These are phyloP conservation scores for Tenebrio molitor DNA, from an alignment of 1,140 invertebrate species.

Conservation along the genomic window DNA sequence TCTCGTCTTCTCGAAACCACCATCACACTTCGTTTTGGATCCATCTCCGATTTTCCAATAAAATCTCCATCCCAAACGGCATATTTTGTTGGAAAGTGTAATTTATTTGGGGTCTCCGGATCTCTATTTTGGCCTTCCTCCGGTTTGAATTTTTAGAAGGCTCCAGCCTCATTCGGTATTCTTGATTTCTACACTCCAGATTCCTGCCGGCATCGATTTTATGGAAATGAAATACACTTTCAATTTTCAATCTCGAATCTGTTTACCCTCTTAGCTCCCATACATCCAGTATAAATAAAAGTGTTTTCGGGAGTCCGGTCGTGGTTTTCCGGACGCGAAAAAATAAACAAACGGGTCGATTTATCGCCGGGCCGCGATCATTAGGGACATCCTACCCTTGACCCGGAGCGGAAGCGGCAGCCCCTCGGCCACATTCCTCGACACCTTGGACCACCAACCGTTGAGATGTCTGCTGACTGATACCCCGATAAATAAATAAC, in stretches of 20 bases:
- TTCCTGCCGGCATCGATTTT: conserved; percentile 11
- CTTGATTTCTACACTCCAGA: conserved; percentile 8
- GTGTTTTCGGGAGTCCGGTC: no score
- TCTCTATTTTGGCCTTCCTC: neutral
- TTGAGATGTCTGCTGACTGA: conserved; percentile 26
- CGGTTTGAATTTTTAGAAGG: conserved; percentile 6
- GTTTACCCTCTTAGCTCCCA: conserved; percentile 32
- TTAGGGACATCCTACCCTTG: conserved; percentile 38
- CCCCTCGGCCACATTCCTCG: conserved; percentile 30
- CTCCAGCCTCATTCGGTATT: neutral
- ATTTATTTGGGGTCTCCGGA: neutral
- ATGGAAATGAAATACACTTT: conserved; percentile 38
- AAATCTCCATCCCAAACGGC: no score
- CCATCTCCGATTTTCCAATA: no score
- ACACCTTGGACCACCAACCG: conserved; percentile 37
- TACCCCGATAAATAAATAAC: conserved; percentile 31
- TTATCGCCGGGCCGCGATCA: conserved; percentile 5
- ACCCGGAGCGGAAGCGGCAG: conserved; percentile 25
- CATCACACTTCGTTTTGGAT: no score
- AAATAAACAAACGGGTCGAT: conserved; percentile 15
- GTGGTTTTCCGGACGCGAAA: no score
- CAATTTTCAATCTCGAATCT: conserved; percentile 39
- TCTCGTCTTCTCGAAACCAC: no score
- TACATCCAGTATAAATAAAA: conserved; percentile 25
- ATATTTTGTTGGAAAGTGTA: no score